phyloP scores from a whole-genome alignment of 2,113 vertebrate genomes.

The Corydoras sp. region DNA sequence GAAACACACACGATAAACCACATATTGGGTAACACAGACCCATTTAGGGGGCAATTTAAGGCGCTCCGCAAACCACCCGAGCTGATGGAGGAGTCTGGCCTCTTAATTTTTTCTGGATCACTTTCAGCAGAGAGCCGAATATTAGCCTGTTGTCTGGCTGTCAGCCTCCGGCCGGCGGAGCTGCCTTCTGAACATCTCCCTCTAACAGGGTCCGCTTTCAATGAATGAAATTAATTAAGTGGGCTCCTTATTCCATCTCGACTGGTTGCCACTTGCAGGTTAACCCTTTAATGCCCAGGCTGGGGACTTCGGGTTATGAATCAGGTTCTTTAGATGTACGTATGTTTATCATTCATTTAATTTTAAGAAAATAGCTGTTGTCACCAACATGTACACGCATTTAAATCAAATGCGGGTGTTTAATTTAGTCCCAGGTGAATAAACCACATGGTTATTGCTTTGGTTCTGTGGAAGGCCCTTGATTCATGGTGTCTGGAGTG shows the following conservation, averaged over 20 bases:
- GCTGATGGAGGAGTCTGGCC: conserved; percentile 58
- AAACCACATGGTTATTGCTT: no score
- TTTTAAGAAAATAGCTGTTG: no score
- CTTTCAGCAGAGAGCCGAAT: conserved; percentile 48
- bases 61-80: conserved; percentile 50
- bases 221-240: background rate
- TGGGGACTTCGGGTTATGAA: no score
- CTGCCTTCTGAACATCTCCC: conserved; percentile 40
- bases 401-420: no score
- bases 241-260: background rate
- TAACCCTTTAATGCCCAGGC: no score
- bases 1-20: conserved; percentile 59
- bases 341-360: no score
- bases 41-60: conserved; percentile 70
- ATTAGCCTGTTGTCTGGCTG: conserved; percentile 48
- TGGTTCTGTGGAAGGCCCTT: no score
- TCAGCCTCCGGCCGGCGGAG: conserved; percentile 24
- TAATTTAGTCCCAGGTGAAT: no score
- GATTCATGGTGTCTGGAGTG: no score
- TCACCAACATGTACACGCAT: no score
- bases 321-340: no score
- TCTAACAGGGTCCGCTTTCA: conserved; percentile 25
- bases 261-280: no score
- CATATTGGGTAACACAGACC: conserved; percentile 70
- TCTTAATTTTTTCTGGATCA: conserved; percentile 67